A percentile compares a stretch with the other conserved stretches of the same genome.
Conservation (phyloP, 92 coral and sea anemone genomes). For the Hydrozoanthus gracilis region DNA sequence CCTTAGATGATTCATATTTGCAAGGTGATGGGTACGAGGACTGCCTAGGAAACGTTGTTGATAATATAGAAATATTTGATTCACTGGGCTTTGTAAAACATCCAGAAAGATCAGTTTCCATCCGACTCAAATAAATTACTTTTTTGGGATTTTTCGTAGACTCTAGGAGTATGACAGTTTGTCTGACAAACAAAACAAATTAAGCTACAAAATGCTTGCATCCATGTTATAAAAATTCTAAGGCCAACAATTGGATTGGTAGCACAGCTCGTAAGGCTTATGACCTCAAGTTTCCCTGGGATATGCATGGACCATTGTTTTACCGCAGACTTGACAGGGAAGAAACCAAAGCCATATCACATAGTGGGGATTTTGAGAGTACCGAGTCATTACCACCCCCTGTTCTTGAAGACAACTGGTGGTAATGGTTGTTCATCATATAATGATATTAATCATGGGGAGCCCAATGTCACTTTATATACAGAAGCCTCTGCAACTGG, state of each 20-base stretch:
- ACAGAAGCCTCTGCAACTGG: constrained; percentile 59
- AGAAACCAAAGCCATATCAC: no score
- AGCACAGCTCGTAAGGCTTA: no score
- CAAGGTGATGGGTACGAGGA: constrained; percentile 3
- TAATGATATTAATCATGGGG: constrained; percentile 41
- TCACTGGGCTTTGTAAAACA: not conserved
- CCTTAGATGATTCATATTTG: constrained; percentile 26
- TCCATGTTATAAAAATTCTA: no score
- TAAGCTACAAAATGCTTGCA: not conserved
- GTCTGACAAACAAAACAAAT: not conserved
- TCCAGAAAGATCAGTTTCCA: not conserved
- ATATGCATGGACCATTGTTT: no score
- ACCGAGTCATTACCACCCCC: no score
- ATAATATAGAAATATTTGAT: constrained; percentile 1
- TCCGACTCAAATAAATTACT: constrained; percentile 2
- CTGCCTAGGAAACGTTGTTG: not conserved
- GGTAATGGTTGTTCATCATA: constrained; percentile 37
- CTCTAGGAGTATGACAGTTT: not conserved
- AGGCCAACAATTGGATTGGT: no score
- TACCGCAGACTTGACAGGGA: no score
- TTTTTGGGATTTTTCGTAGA: not conserved
- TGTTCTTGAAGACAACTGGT: constrained; percentile 37
- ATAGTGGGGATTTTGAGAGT: no score
- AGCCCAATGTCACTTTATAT: constrained; percentile 22
- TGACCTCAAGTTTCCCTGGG: no score